Evolutionary conservation across 2,888 invertebrate species (phyloP).

Genomic region (Ceratothoa steindachneri): DNA sequence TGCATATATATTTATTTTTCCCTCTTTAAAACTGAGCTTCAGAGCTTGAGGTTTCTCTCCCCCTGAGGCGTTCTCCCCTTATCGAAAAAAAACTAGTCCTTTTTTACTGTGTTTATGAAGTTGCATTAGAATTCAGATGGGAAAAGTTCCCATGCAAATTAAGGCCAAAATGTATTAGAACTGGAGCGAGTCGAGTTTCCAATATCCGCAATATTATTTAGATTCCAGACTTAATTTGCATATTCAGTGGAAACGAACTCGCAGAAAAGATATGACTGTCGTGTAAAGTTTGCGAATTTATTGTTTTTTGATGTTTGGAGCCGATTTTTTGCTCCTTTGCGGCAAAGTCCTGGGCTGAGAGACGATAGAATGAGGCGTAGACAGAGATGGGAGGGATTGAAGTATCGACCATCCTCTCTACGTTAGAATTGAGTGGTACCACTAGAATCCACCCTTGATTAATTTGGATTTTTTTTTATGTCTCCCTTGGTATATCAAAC

Average conservation of each 20-base stretch:
- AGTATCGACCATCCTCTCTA: too few relatives aligned
- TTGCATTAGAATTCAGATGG: slow-evolving; percentile 9
- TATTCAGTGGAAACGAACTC: slow-evolving; percentile 12
- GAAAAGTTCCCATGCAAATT: slow-evolving; percentile 10
- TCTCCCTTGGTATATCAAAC: too few relatives aligned
- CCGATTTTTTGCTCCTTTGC: neutral
- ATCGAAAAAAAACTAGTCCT: too few relatives aligned
- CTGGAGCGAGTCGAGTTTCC: neutral
- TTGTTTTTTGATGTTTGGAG: neutral
- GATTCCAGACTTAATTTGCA: slow-evolving; percentile 1
- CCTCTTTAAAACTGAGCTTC: too few relatives aligned
- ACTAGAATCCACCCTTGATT: too few relatives aligned
- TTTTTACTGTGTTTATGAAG: neutral
- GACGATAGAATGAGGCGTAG: neutral
- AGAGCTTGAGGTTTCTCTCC: too few relatives aligned
- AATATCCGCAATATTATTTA: slow-evolving; percentile 13
- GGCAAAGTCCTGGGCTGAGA: neutral
- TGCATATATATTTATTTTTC: too few relatives aligned
- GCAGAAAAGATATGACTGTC: slow-evolving; percentile 10
- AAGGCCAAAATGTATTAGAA: slow-evolving; percentile 10
- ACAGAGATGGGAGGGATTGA: too few relatives aligned
- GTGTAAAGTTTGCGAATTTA: slow-evolving; percentile 4
- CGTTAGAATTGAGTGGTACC: too few relatives aligned
- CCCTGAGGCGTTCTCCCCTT: too few relatives aligned
- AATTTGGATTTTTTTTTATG: too few relatives aligned